phyloP scores from a whole-genome alignment of 2,113 vertebrate species.

The Gopherus flavomarginatus region DNA sequence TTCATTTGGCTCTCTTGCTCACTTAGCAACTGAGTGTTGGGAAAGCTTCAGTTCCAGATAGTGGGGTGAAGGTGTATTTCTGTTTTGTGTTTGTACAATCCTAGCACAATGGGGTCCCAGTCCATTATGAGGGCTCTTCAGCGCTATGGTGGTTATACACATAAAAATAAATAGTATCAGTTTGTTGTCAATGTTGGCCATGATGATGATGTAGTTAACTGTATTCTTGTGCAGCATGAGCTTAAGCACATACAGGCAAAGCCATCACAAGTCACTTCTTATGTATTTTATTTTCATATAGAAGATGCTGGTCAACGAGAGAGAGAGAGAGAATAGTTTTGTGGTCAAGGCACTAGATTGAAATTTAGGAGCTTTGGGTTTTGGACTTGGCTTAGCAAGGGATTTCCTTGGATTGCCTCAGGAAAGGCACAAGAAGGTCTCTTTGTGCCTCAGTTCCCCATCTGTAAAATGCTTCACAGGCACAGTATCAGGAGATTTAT shows the following conservation, averaged over 20 bases:
- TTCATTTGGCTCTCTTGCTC: background rate
- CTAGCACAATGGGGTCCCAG: background rate
- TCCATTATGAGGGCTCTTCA: background rate
- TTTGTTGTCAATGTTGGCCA: background rate
- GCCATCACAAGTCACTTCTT: background rate
- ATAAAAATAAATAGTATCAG: background rate
- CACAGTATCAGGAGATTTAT: background rate
- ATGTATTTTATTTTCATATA: background rate
- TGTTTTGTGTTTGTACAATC: background rate
- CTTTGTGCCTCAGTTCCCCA: background rate
- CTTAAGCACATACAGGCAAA: background rate
- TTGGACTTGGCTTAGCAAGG: background rate
- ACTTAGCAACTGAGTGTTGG: background rate
- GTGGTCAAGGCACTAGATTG: background rate
- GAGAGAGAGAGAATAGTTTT: background rate
- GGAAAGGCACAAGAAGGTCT: background rate
- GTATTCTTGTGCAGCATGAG: rapidly evolving
- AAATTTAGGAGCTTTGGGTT: background rate
- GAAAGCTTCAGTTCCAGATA: background rate
- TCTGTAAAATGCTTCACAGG: background rate
- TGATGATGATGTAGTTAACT: background rate
- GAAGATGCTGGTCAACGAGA: background rate
- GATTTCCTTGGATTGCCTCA: background rate
- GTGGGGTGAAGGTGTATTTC: background rate
- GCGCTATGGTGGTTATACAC: background rate